Evolutionary conservation across 1,140 invertebrate species (phyloP).

Genomic region (Leptonema lineaticorne): DNA sequence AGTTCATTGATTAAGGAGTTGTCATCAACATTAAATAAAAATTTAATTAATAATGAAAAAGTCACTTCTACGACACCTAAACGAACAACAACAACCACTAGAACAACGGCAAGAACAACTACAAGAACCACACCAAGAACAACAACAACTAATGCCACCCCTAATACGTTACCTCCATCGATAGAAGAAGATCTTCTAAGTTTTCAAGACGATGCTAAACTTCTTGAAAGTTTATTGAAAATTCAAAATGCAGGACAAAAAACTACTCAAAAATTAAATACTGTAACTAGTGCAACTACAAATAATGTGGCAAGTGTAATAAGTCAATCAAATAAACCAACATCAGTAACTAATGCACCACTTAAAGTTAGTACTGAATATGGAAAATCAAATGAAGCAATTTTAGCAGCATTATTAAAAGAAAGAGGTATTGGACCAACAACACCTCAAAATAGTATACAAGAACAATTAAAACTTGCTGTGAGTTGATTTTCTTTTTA

Average conservation of each 20-base stretch:
- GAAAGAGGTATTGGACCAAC: conserved; percentile 67
- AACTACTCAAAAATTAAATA: conserved; percentile 42
- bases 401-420: conserved; percentile 66
- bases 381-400: conserved; percentile 63
- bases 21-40: conserved; percentile 19
- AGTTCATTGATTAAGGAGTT: conserved; percentile 24
- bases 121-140: conserved; percentile 26
- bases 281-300: conserved; percentile 48
- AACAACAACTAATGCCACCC: neutral
- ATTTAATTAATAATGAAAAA: conserved; percentile 7
- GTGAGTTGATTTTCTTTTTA: conserved; percentile 52
- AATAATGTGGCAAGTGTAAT: conserved; percentile 53
- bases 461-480: conserved; percentile 60
- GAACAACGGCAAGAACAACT: conserved; percentile 20
- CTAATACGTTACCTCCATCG: conserved; percentile 43
- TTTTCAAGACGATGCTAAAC: conserved; percentile 51
- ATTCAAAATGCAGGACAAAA: conserved; percentile 52
- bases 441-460: conserved; percentile 58
- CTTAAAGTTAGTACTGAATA: conserved; percentile 55
- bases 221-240: conserved; percentile 54
- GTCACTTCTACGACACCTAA: conserved; percentile 19
- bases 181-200: conserved; percentile 51
- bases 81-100: conserved; percentile 11
- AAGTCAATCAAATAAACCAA: conserved; percentile 45
- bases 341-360: conserved; percentile 50